phyloP scores from a whole-genome alignment of 2,888 invertebrate genomes.

The Erannis defoliaria region DNA sequence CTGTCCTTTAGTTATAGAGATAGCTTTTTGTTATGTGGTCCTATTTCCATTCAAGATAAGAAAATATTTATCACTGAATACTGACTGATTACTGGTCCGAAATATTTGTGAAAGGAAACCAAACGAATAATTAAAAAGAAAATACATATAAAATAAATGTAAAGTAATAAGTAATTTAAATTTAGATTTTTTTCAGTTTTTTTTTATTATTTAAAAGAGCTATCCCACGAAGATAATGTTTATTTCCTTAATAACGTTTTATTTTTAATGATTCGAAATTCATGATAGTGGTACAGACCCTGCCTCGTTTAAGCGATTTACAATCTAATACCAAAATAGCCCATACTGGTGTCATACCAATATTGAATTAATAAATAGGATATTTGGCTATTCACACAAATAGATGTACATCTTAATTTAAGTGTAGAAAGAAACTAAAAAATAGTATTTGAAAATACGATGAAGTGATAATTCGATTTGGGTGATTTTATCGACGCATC shows the following conservation, averaged over 20 bases:
- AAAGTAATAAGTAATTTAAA: too few species aligned
- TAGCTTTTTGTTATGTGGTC: slow-evolving; percentile 78
- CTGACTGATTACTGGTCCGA: slow-evolving; percentile 82
- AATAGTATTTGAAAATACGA: background rate
- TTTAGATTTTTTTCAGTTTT: slow-evolving; percentile 46
- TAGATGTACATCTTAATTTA: too few species aligned
- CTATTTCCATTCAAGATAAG: slow-evolving; percentile 66
- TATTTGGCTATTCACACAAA: slow-evolving; percentile 42
- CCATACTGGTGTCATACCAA: slow-evolving; percentile 59
- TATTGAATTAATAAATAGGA: slow-evolving; percentile 61
- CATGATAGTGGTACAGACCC: slow-evolving; percentile 82
- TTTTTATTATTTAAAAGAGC: slow-evolving; percentile 66
- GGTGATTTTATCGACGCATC: background rate
- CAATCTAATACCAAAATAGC: slow-evolving; percentile 51
- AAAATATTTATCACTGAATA: slow-evolving; percentile 74
- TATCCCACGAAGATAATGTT: slow-evolving; percentile 62
- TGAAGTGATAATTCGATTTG: background rate
- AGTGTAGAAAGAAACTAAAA: background rate
- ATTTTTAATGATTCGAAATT: slow-evolving; percentile 61
- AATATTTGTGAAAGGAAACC: slow-evolving; percentile 50
- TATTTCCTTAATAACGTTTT: slow-evolving; percentile 62
- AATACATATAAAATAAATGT: background rate
- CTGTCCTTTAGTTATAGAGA: slow-evolving; percentile 69
- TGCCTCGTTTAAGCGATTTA: slow-evolving; percentile 84
- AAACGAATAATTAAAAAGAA: slow-evolving; percentile 20